Percentiles rank a stretch among this genome's conserved stretches.
phyloP scores from a whole-genome alignment of 2,797 vertebrate genomes.

The Pygocentrus nattereri region DNA sequence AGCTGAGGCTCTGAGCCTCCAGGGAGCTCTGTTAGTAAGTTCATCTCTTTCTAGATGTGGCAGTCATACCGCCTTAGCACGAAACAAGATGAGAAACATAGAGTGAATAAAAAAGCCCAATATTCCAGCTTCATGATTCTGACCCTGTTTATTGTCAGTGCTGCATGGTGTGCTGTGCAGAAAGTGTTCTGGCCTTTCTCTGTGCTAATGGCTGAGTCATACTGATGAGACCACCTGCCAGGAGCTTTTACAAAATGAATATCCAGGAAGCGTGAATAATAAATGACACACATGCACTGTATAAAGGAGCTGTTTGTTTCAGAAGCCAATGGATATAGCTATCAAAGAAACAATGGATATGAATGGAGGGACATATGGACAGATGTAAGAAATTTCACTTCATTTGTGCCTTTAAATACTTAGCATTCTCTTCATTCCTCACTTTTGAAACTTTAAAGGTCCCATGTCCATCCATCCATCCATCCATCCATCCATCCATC shows the following conservation, averaged over 20 bases:
- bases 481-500: no score
- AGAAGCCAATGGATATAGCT: neutral
- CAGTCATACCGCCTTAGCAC: constrained; percentile 13
- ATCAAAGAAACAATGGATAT: neutral
- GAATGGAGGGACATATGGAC: neutral
- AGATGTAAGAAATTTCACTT: neutral
- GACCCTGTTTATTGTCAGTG: constrained; percentile 39
- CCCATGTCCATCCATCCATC: no score
- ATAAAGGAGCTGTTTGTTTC: constrained; percentile 33
- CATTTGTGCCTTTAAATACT: neutral
- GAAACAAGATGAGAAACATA: constrained; percentile 33
- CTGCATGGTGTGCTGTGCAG: constrained; percentile 9
- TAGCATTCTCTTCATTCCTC: neutral
- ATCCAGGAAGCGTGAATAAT: constrained; percentile 32
- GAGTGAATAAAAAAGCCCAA: constrained; percentile 2
- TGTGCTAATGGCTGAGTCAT: constrained; percentile 34
- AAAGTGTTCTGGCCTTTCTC: constrained; percentile 17
- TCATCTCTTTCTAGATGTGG: constrained; percentile 27
- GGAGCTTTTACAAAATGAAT: constrained; percentile 32
- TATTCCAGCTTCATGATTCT: constrained; percentile 31
- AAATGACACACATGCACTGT: constrained; percentile 20
- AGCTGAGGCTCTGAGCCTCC: constrained; percentile 6
- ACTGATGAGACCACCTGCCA: constrained; percentile 35
- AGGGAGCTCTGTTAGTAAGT: constrained; percentile 18
- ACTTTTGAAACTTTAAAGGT: neutral